phyloP scores from a whole-genome alignment of 1,140 invertebrate genomes.

The Leptinotarsa lineolata region DNA sequence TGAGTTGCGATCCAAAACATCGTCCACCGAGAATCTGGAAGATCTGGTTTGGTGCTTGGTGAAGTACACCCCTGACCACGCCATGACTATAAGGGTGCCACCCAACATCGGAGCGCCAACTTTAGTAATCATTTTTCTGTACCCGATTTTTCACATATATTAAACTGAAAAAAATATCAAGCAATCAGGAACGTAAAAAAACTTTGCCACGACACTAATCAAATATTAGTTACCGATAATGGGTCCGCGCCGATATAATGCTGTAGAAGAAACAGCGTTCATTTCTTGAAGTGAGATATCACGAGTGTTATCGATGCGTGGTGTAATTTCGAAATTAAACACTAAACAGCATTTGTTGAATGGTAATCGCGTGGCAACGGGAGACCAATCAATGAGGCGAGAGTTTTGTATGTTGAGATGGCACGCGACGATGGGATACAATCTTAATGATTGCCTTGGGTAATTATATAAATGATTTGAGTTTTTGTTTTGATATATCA shows the following conservation, averaged over 20 bases:
- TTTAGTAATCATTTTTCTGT: slow-evolving; percentile 19
- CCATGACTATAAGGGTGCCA: slow-evolving; percentile 45
- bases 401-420: slow-evolving; percentile 11
- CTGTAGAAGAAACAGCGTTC: background rate
- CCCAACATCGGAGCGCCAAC: slow-evolving; percentile 38
- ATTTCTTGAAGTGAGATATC: background rate
- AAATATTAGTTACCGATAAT: too few relatives aligned
- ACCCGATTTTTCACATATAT: background rate
- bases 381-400: slow-evolving; percentile 27
- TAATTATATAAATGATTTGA: background rate
- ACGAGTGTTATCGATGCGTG: background rate
- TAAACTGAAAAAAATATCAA: background rate
- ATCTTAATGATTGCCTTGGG: background rate
- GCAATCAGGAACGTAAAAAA: too few relatives aligned
- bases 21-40: background rate
- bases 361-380: slow-evolving; percentile 27
- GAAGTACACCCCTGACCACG: slow-evolving; percentile 48
- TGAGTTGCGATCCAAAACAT: background rate
- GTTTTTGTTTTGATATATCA: too few relatives aligned
- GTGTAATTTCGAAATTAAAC: slow-evolving; percentile 20
- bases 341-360: slow-evolving; percentile 32
- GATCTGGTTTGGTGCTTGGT: slow-evolving; percentile 28
- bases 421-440: slow-evolving; percentile 10
- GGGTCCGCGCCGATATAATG: background rate
- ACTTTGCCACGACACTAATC: too few relatives aligned